A percentile compares a stretch with the other conserved stretches of the same genome.
phyloP scores from a whole-genome alignment of 1,140 invertebrate genomes.

The Dinoponera quadriceps region DNA sequence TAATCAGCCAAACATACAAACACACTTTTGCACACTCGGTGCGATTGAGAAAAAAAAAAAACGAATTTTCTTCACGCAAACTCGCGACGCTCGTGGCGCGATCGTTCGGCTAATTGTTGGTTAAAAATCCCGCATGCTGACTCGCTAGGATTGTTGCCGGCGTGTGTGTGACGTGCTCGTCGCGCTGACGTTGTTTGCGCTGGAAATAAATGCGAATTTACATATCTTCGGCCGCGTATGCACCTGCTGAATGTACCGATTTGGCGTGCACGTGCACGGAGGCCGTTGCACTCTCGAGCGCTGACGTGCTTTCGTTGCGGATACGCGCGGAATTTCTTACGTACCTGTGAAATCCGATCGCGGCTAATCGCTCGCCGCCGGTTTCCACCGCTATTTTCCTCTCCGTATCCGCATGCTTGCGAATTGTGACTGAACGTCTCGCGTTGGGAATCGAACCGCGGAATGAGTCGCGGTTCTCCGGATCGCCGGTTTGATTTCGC shows the following conservation, averaged over 20 bases:
- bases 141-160: too few relatives aligned
- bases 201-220: conserved; percentile 1
- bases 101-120: too few relatives aligned
- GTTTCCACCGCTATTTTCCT: background rate
- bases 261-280: conserved; percentile 12
- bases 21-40: too few relatives aligned
- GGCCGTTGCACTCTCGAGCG: conserved; percentile 28
- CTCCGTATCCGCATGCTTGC: too few relatives aligned
- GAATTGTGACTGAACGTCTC: background rate
- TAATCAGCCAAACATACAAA: background rate
- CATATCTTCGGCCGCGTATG: conserved; percentile 10
- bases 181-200: background rate
- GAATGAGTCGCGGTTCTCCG: background rate
- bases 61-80: too few relatives aligned
- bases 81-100: too few relatives aligned
- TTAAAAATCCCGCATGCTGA: too few relatives aligned
- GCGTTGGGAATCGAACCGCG: background rate
- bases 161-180: too few relatives aligned
- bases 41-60: too few relatives aligned
- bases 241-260: conserved; percentile 21
- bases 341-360: conserved; percentile 33
- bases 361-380: background rate
- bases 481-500: conserved; percentile 11
- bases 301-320: conserved; percentile 14
- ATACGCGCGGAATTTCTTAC: conserved; percentile 25